phyloP scores from a whole-genome alignment of 2,888 invertebrate genomes.

The Tholera decimalis region DNA sequence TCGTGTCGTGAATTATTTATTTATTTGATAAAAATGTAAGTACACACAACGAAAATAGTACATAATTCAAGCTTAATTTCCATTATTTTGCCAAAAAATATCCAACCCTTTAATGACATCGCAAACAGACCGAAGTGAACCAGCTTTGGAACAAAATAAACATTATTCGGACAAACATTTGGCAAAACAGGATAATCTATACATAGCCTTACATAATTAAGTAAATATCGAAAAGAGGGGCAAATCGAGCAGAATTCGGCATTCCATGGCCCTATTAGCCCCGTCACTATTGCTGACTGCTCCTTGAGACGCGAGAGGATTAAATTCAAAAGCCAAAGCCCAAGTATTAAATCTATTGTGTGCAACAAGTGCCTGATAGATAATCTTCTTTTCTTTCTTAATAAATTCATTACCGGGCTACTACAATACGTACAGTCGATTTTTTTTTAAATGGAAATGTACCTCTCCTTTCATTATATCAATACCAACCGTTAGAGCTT shows the following conservation, averaged over 20 bases:
- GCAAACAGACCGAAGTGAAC: slow-evolving; percentile 17
- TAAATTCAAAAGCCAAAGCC: no score
- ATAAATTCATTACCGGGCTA: slow-evolving; percentile 25
- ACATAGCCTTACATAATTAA: not conserved
- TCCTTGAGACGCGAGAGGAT: no score
- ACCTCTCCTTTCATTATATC: slow-evolving; percentile 33
- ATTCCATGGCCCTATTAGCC: no score
- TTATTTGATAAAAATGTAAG: no score
- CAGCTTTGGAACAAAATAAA: slow-evolving; percentile 12
- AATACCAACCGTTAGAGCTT: slow-evolving; percentile 19
- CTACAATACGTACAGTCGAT: slow-evolving; percentile 1
- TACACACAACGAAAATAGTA: slow-evolving; percentile 2
- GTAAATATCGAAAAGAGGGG: slow-evolving; percentile 47
- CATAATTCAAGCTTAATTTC: slow-evolving; percentile 22
- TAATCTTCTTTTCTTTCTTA: slow-evolving; percentile 23
- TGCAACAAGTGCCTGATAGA: slow-evolving; percentile 29
- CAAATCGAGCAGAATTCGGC: slow-evolving; percentile 27
- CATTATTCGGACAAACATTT: no score
- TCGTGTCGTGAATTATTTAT: no score
- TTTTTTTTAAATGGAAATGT: slow-evolving; percentile 17
- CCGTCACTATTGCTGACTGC: no score
- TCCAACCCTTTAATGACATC: slow-evolving; percentile 8
- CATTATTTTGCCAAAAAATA: slow-evolving; percentile 22
- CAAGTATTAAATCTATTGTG: slow-evolving; percentile 37
- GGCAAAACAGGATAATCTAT: slow-evolving; percentile 34